Evolutionary conservation across 2,113 vertebrate genomes (phyloP).

Genomic region (Gobio gobio): DNA sequence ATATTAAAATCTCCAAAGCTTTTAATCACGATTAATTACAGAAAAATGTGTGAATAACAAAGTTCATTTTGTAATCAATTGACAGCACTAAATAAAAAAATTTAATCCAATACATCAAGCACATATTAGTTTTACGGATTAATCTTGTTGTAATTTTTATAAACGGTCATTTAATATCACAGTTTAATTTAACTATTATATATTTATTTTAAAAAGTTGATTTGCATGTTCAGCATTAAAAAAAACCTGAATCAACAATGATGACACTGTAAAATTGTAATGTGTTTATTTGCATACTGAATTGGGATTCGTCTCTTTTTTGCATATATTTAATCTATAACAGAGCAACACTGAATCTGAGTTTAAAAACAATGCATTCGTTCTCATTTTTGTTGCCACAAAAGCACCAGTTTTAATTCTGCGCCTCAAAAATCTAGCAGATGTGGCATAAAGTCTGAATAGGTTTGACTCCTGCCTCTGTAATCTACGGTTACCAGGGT

Average conservation of each 20-base stretch:
- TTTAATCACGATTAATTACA: too few relatives aligned
- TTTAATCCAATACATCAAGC: neutral
- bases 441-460: constrained; percentile 8
- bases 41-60: too few relatives aligned
- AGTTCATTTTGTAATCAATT: too few relatives aligned
- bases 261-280: too few relatives aligned
- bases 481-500: neutral
- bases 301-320: neutral
- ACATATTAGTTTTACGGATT: neutral
- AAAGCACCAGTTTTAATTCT: neutral
- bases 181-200: neutral
- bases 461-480: constrained; percentile 8
- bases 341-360: neutral
- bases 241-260: neutral
- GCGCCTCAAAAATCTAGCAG: neutral
- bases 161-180: neutral
- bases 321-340: neutral
- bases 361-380: neutral
- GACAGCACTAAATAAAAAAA: too few relatives aligned
- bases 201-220: neutral
- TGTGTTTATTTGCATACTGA: neutral
- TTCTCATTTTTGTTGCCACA: neutral
- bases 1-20: too few relatives aligned
- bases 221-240: neutral
- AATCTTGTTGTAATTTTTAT: neutral